Base-by-base conservation (phyloP, 2,113 vertebrate genomes). In the Engystomops pustulosus region DNA sequence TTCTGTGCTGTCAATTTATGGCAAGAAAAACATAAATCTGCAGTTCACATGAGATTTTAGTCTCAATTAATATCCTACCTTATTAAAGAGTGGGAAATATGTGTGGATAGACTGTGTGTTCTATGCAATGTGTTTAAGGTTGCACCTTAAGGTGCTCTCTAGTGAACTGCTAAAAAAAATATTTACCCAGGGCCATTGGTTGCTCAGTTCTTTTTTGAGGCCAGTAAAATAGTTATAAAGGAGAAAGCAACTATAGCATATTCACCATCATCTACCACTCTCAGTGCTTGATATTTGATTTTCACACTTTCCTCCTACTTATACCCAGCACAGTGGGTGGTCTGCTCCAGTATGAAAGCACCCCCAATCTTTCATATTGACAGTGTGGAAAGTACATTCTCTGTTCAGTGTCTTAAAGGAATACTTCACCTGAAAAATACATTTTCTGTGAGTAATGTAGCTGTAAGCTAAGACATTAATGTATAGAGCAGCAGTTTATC, bases 251-350 rank as follows among this genome's bases (percentile, higher is more conserved):
- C 75, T 83, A 71, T 83, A 76, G 25, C 5, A 25, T 65, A 0
- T 65, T 41, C 41, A 5, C 36, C 36, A 7, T 67, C 41, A 49
- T 27, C 81, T 58, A 76, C 60, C 58, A 27, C 30, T 36, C 45
- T 53, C 14, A 11, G 30, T 34, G 11, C 20, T 15, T 84, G 72
- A 84, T 47, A 74, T 77, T 76, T 84, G 44, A 65, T 30, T 77
- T 84, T 84, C 71, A 30, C 82, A 84, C 82, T 68, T 84, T 38
- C 82, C 82, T 47, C 82, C 82, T 77, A 77, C 71, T 68, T 77
- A 38, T 25, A 84, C 44, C 38, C 5, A 34, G 38, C 41, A 20
- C 36, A 58, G 80, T 83, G 72, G 72, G 82, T 84, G 72, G 82
- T 76, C 58, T 41, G 58, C n/a, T 47, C 70, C 44, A 18, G 41